Evolutionary conservation across 1,140 invertebrate genomes (phyloP).

Genomic region (Ectropis grisescens): DNA sequence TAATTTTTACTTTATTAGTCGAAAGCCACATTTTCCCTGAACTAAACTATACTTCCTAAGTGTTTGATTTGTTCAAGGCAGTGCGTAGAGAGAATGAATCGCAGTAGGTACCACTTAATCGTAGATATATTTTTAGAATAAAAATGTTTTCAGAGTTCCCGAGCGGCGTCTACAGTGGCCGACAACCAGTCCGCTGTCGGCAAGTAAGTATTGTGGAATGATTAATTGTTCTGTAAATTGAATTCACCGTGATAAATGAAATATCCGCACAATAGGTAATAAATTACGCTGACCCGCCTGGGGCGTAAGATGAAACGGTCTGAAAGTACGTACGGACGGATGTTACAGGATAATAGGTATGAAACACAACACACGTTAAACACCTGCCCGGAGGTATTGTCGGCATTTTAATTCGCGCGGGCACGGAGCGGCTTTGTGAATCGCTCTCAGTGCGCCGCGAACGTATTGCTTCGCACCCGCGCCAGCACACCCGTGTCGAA

Average conservation of each 20-base stretch:
- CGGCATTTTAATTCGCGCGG: conserved; percentile 26
- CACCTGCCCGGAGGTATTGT: conserved; percentile 38
- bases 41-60: too few relatives aligned
- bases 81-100: too few relatives aligned
- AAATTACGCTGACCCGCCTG: conserved; percentile 61
- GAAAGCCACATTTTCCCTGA: too few relatives aligned
- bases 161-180: conserved; percentile 19
- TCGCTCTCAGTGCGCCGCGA: conserved; percentile 4
- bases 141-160: conserved; percentile 1
- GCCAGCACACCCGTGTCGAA: too few relatives aligned
- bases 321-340: conserved; percentile 38
- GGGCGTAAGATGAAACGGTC: conserved; percentile 59
- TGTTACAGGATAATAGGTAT: conserved; percentile 39
- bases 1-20: too few relatives aligned
- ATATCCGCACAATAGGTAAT: conserved; percentile 67
- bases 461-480: too few relatives aligned
- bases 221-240: conserved; percentile 68
- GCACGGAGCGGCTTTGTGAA: conserved; percentile 7
- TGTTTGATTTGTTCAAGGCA: too few relatives aligned
- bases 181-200: conserved; percentile 43
- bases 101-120: conserved; percentile 5
- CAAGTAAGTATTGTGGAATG: conserved; percentile 61
- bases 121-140: conserved; percentile 14
- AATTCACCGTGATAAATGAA: conserved; percentile 67
- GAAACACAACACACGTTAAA: conserved; percentile 41